Evolutionary conservation across 2,797 vertebrate species (phyloP).

Genomic region (Lerista edwardsae): DNA sequence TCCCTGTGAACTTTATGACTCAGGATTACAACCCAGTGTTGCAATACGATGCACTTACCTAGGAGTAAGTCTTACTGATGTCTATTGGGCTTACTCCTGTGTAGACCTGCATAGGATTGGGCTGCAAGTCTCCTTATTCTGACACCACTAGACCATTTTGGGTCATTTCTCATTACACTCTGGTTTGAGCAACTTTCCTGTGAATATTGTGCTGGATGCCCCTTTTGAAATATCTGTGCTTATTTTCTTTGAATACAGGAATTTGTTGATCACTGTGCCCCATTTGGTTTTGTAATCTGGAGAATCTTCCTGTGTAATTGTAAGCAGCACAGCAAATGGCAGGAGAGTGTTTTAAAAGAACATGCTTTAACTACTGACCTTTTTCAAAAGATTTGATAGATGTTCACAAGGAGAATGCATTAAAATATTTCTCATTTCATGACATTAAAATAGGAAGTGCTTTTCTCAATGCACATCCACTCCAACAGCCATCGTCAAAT

Average conservation of each 20-base stretch:
- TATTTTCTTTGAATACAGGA: slow-evolving; percentile 41
- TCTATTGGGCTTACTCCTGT: too few relatives aligned
- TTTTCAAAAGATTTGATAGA: slow-evolving; percentile 63
- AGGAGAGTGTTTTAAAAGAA: slow-evolving; percentile 41
- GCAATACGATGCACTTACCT: too few relatives aligned
- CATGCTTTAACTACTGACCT: slow-evolving; percentile 59
- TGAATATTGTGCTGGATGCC: slow-evolving; percentile 41
- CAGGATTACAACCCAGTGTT: too few relatives aligned
- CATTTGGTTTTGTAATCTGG: slow-evolving; percentile 19
- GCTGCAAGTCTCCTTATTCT: too few relatives aligned
- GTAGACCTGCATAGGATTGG: too few relatives aligned
- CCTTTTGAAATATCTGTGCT: slow-evolving; percentile 17
- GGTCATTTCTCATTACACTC: slow-evolving; percentile 22
- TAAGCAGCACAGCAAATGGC: slow-evolving; percentile 34
- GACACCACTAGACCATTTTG: too few relatives aligned
- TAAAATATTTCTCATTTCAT: slow-evolving; percentile 69
- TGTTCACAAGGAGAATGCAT: slow-evolving; percentile 57
- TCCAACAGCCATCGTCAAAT: slow-evolving; percentile 37
- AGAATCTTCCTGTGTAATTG: slow-evolving; percentile 44
- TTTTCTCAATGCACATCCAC: slow-evolving; percentile 51
- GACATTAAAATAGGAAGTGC: slow-evolving; percentile 57
- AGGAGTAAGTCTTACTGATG: too few relatives aligned
- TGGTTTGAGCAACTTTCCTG: slow-evolving; percentile 33
- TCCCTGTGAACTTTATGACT: too few relatives aligned
- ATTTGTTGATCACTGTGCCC: slow-evolving; percentile 39